phyloP scores from a whole-genome alignment of 1,140 invertebrate species.

The Ephestia elutella region DNA sequence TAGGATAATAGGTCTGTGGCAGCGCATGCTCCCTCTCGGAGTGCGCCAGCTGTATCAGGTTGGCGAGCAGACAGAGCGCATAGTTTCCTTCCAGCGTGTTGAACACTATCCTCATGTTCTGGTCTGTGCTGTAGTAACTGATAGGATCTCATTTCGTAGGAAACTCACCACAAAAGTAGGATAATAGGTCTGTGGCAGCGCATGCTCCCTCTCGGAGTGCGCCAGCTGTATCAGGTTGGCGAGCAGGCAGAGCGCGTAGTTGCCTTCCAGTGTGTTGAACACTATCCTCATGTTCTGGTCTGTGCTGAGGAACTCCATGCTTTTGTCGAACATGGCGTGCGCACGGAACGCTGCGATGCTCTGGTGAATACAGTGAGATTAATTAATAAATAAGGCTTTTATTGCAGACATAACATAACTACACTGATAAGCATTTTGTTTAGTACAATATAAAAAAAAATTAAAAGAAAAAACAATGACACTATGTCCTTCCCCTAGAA shows the following conservation, averaged over 20 bases:
- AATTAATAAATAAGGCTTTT: no score
- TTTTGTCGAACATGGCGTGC: slow-evolving; percentile 82
- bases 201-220: slow-evolving; percentile 80
- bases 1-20: slow-evolving; percentile 78
- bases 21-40: slow-evolving; percentile 79
- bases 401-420: no score
- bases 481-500: no score
- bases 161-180: slow-evolving; percentile 81
- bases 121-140: slow-evolving; percentile 85
- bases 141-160: background rate
- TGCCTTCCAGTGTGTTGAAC: slow-evolving; percentile 91
- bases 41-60: slow-evolving; percentile 84
- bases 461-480: no score
- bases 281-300: slow-evolving; percentile 90
- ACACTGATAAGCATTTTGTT: no score
- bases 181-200: slow-evolving; percentile 77
- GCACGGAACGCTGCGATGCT: slow-evolving; percentile 78
- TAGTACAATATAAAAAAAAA: no score
- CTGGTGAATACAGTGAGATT: slow-evolving; percentile 70
- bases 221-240: slow-evolving; percentile 86
- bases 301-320: slow-evolving; percentile 83
- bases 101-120: slow-evolving; percentile 89
- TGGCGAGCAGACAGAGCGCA: slow-evolving; percentile 89
- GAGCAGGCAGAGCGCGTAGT: slow-evolving; percentile 89
- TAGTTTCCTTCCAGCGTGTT: slow-evolving; percentile 92